These are phyloP conservation scores for Syngnathoides biaculeatus DNA, from an alignment of 2,113 vertebrate genomes.

Conservation along the genomic window DNA sequence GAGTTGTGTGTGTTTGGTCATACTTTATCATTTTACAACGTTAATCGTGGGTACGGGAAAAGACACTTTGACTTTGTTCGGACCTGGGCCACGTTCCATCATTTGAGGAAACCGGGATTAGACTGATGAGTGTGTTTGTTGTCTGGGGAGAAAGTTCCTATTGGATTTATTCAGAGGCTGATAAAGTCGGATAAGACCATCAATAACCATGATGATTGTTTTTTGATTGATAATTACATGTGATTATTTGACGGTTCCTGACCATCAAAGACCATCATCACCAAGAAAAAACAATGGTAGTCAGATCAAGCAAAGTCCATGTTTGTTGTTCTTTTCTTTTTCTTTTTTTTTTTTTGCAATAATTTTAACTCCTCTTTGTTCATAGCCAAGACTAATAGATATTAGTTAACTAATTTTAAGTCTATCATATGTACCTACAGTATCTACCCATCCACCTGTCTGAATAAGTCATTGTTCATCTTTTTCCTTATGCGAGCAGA, in stretches of 20 bases:
- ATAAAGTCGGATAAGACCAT: not conserved
- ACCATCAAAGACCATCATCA: no score
- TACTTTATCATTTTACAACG: no score
- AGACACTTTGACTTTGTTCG: no score
- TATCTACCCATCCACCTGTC: conserved; percentile 1
- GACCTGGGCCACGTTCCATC: no score
- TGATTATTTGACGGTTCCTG: no score
- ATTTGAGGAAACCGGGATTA: not conserved
- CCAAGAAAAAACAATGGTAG: not conserved
- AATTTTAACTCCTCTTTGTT: not conserved
- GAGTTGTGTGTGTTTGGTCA: no score
- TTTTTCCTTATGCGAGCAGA: conserved; percentile 14
- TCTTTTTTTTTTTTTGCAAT: no score
- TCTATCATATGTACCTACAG: not conserved
- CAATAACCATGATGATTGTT: not conserved
- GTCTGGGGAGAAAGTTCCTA: not conserved
- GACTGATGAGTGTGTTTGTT: not conserved
- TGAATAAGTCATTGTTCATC: not conserved
- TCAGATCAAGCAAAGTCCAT: not conserved
- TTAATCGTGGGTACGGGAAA: no score
- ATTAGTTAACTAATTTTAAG: not conserved
- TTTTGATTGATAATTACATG: no score
- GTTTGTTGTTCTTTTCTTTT: not conserved
- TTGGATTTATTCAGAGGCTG: not conserved
- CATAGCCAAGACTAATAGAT: not conserved